Evolutionary conservation across 2,113 vertebrate species (phyloP), one percentile per base, ranked within the genome.

Genomic region (Microtus montanus): DNA sequence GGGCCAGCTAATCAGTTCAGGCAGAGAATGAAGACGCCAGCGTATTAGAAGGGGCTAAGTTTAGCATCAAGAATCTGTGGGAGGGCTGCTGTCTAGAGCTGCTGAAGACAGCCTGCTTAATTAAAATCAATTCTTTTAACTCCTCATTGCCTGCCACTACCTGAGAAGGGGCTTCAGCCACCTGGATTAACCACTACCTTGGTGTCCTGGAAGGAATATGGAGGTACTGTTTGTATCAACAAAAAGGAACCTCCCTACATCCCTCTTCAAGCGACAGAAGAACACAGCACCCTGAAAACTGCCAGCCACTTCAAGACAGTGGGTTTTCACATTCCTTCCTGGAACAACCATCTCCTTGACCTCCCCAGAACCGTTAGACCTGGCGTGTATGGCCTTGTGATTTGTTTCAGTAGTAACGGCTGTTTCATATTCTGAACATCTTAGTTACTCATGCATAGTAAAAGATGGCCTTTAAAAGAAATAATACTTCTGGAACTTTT

Each of bases 31-130:
- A 96, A 97, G 96, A 95, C 28, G 44, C 92, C 38, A 87, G 94
- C 2, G 0, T 61, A 90, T 95, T 78, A 92, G 94, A 95, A 80
- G 70, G 24, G 61, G 87, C 96, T 96, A 97, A 95, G 89, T 96
- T 97, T 97, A 97, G 96, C 79, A 92, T 94, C 83, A 68, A 73
- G 93, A 95, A 64, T 95, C 79, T 66, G 95, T 93, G 91, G 96
- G 95, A 90, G 79, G 70, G 92, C 93, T 24, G 87, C 86, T 87
- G 96, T 95, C 89, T 49, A 41, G 91, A 94, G 70, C 74, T 77
- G 94, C 83, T 49, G 58, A 84, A 93, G 96, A 85, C 79, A 83
- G 77, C 79, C 73, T 77, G 92, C 89, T 97, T 97, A 91, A 96
- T 97, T 97, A 95, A 92, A 93, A 94, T 91, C 63, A 79, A 89